These are phyloP conservation scores for Microcebus tavaratra DNA, from an alignment of 2,113 vertebrate species.

Conservation along the genomic window DNA sequence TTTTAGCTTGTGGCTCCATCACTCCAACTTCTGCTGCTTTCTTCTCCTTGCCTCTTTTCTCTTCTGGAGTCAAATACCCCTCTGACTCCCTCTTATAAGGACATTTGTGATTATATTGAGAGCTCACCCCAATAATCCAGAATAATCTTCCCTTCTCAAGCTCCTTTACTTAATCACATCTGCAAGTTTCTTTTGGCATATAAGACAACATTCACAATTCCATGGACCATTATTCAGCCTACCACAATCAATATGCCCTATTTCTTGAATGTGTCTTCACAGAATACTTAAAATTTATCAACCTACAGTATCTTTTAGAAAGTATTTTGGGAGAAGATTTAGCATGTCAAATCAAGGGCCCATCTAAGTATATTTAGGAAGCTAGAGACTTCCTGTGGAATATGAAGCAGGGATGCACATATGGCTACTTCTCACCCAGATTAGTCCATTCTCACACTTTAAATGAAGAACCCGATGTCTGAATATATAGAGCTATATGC, in stretches of 20 bases:
- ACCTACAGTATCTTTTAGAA: neutral
- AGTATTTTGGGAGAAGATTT: neutral
- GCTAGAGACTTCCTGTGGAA: neutral
- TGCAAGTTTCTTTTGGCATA: rapidly evolving
- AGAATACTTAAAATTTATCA: neutral
- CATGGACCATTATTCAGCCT: neutral
- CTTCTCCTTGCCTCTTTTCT: rapidly evolving
- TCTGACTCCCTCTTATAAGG: rapidly evolving
- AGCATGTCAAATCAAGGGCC: neutral
- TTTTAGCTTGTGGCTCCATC: neutral
- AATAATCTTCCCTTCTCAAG: neutral
- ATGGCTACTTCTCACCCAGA: neutral
- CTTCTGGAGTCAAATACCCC: neutral
- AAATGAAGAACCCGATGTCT: neutral
- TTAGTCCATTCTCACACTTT: conserved; percentile 44
- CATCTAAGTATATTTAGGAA: neutral
- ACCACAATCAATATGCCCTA: neutral
- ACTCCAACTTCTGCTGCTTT: neutral
- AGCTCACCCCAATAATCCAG: neutral
- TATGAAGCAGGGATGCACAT: neutral
- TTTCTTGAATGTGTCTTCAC: neutral
- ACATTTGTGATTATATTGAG: neutral
- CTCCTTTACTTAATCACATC: neutral
- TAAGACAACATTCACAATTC: neutral
- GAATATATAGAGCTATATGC: neutral